Percentiles rank a stretch among this genome's conserved stretches.
These are phyloP conservation scores for Eupeodes corollae DNA, from an alignment of 1,140 invertebrate species.

Conservation along the genomic window DNA sequence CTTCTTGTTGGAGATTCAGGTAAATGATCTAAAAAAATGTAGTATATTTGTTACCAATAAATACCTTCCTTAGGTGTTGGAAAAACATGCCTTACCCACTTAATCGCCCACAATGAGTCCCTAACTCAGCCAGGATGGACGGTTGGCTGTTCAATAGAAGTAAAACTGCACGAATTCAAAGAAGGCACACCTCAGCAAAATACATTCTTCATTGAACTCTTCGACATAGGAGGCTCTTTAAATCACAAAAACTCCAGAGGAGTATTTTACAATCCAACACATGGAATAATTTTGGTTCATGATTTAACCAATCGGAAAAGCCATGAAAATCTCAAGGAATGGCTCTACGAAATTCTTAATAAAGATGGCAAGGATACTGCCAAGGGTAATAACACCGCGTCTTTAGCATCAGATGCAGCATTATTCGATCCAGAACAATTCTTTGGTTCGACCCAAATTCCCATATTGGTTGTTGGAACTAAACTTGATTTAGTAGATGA, in stretches of 20 bases:
- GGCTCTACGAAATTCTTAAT: constrained; percentile 83
- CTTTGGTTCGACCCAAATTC: constrained; percentile 70
- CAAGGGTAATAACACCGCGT: constrained; percentile 4
- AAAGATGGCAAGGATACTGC: constrained; percentile 50
- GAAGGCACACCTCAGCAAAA: constrained; percentile 85
- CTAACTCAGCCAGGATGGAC: constrained; percentile 82
- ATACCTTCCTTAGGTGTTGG: constrained; percentile 65
- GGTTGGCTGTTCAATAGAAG: constrained; percentile 88
- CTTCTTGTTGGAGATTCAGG: constrained; percentile 88
- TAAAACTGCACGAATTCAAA: constrained; percentile 91
- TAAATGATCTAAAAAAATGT: constrained; percentile 34
- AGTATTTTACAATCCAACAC: constrained; percentile 85
- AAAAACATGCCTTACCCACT: constrained; percentile 85
- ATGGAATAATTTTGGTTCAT: constrained; percentile 92
- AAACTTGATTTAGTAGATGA: constrained; percentile 77
- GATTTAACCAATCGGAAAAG: constrained; percentile 94
- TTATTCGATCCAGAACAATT: constrained; percentile 88
- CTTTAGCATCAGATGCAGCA: constrained; percentile 37
- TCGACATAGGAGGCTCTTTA: constrained; percentile 90
- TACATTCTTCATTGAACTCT: constrained; percentile 88
- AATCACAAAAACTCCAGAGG: constrained; percentile 81
- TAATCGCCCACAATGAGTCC: constrained; percentile 79
- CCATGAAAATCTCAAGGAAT: constrained; percentile 83
- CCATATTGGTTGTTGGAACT: constrained; percentile 86
- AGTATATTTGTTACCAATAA: not conserved